Evolutionary conservation across 2,113 vertebrate species (phyloP).

Genomic region (Lepisosteus osseus): DNA sequence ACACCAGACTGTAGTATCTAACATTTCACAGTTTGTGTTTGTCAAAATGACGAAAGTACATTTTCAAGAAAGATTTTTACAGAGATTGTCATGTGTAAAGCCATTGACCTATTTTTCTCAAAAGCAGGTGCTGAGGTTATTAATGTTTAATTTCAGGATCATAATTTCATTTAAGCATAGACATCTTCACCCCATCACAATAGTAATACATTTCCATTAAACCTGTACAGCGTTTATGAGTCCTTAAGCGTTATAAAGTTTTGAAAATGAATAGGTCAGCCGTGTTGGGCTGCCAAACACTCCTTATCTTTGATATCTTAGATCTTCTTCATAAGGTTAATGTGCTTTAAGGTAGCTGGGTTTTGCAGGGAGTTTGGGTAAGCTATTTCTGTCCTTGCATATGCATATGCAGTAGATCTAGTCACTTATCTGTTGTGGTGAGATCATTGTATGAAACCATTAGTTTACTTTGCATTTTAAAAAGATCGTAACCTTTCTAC

Average conservation of each 20-base stretch:
- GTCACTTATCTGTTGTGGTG: neutral
- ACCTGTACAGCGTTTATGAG: constrained; percentile 18
- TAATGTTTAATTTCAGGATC: constrained; percentile 26
- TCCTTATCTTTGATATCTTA: too few relatives aligned
- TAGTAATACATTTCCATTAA: constrained; percentile 16
- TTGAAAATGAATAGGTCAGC: neutral
- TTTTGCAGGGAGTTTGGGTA: neutral
- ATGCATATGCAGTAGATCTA: too few relatives aligned
- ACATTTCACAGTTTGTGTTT: constrained; percentile 22
- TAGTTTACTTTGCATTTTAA: neutral
- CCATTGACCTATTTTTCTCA: constrained; percentile 27
- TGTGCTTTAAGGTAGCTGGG: neutral
- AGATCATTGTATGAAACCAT: neutral
- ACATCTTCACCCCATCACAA: constrained; percentile 1
- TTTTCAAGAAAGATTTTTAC: neutral
- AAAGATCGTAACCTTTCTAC: neutral
- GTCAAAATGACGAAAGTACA: neutral
- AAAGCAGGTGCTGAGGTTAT: constrained; percentile 16
- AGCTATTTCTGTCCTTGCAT: neutral
- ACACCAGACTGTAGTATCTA: constrained; percentile 3
- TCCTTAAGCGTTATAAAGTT: constrained; percentile 26
- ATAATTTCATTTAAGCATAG: neutral
- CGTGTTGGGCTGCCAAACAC: too few relatives aligned
- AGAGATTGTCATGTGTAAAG: constrained; percentile 13
- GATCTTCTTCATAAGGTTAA: too few relatives aligned